Base-by-base conservation (phyloP, 2,888 invertebrate genomes). In the Pyralis farinalis region DNA sequence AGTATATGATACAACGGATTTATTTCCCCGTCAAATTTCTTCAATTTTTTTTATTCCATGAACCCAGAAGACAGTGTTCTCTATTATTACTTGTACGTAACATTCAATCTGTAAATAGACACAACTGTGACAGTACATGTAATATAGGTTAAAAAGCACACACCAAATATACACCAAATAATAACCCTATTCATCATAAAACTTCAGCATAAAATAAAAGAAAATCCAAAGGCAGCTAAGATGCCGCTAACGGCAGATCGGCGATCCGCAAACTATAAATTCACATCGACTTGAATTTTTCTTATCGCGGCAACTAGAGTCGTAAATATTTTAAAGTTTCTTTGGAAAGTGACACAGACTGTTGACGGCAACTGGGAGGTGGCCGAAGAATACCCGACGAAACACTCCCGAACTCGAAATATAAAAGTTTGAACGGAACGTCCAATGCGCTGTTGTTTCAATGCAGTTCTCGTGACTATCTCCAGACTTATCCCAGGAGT, bases 251-350 rank as follows among this genome's bases (percentile, higher is more conserved):
- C 59, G 55, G 53, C 57, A 54, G 63, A 65, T 21, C 6, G 1
- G 34, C 32, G 61, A 76, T 77, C 70, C 65, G 54, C 58, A 55
- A 78, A 80, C 80, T 81, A 78, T 82, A 79, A 77, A 84, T 80
- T 78, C 63, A 64, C 71, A 65, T 69, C 66, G 65, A 60, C 45
- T 60, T 65, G 68, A 75, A 79, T 75, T 79, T 78, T 78, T 80
- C 71, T 72, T 71, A 65, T 60, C 64, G 58, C 52, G 25, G 45
- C 60, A 83, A 83, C 64, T 83, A 76, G 51, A 65, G 71, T 82
- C 86, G 84, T 86, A 87, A 87, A 88, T 88, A 88, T 87, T 87
- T 87, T 87, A 87, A 85, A 87, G 84, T 80, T 73, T 76, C 64
- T 60, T 53, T 68, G 71, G 75, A 70, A 83, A 84, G 78, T 85